These are phyloP conservation scores for Actenoides lindsayi DNA, from an alignment of 2,113 vertebrate genomes.

Conservation along the genomic window DNA sequence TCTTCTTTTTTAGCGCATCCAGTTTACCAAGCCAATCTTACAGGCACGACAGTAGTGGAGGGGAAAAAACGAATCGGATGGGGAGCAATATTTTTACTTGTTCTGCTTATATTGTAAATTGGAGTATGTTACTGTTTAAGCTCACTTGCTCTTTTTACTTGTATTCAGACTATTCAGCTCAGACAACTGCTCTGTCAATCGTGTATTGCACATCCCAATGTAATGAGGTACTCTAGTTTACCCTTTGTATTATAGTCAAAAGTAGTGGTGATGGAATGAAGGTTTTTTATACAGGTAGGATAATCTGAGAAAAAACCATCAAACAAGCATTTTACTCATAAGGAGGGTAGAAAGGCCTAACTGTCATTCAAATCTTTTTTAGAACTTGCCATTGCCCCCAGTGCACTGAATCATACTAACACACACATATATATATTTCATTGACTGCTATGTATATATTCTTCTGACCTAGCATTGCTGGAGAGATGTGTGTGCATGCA, in stretches of 20 bases:
- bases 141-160: slow-evolving; percentile 57
- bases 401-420: slow-evolving; percentile 17
- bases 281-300: slow-evolving; percentile 25
- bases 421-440: slow-evolving; percentile 43
- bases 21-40: slow-evolving; percentile 58
- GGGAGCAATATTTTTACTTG: slow-evolving; percentile 51
- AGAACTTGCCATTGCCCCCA: background rate
- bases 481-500: slow-evolving; percentile 7
- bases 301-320: slow-evolving; percentile 41
- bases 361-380: slow-evolving; percentile 35
- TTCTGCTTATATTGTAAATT: slow-evolving; percentile 53
- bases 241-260: slow-evolving; percentile 66
- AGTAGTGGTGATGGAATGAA: slow-evolving; percentile 35
- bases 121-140: slow-evolving; percentile 6
- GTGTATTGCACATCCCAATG: slow-evolving; percentile 57
- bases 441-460: slow-evolving; percentile 55
- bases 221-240: slow-evolving; percentile 63
- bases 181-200: slow-evolving; percentile 6
- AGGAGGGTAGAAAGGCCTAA: slow-evolving; percentile 29
- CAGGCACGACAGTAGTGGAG: slow-evolving; percentile 37
- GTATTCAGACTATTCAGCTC: slow-evolving; percentile 47
- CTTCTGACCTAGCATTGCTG: slow-evolving; percentile 42
- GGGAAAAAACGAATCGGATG: background rate
- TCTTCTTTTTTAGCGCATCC: slow-evolving; percentile 74
- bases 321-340: slow-evolving; percentile 22